A percentile compares a stretch with the other conserved stretches of the same genome.
Evolutionary conservation across 2,113 vertebrate species (phyloP).

Genomic region (Cephalophus harveyi): DNA sequence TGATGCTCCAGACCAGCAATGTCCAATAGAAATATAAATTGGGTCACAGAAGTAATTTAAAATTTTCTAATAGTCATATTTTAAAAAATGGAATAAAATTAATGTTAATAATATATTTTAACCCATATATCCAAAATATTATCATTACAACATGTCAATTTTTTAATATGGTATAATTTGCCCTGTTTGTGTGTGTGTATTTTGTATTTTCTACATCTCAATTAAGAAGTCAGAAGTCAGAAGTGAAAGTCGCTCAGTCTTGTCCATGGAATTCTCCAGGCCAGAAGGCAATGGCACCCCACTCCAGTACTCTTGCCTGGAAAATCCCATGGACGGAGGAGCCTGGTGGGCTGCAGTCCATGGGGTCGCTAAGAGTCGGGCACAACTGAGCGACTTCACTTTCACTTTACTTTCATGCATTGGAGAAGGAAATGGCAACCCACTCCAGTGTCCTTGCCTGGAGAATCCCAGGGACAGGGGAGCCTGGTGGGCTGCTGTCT

Average conservation of each 20-base stretch:
- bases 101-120: neutral
- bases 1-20: neutral
- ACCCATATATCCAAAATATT: neutral
- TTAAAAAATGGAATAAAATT: neutral
- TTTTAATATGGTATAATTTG: neutral
- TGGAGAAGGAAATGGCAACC: too few relatives aligned
- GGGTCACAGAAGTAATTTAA: neutral
- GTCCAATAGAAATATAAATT: neutral
- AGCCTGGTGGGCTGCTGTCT: too few relatives aligned
- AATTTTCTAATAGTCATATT: neutral
- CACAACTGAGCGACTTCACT: too few relatives aligned
- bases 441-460: too few relatives aligned
- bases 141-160: neutral
- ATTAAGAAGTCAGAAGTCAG: neutral
- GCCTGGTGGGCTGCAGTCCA: too few relatives aligned
- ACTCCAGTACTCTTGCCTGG: too few relatives aligned
- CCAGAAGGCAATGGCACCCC: too few relatives aligned
- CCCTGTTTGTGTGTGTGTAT: neutral
- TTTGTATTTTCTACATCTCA: neutral
- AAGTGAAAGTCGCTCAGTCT: neutral
- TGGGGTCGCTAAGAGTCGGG: too few relatives aligned
- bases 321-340: too few relatives aligned
- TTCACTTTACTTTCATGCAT: too few relatives aligned
- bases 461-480: too few relatives aligned
- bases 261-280: neutral